Percentiles rank a stretch among this genome's conserved stretches.
phyloP scores from a whole-genome alignment of 2,888 invertebrate species.

The Xestia xanthographa region DNA sequence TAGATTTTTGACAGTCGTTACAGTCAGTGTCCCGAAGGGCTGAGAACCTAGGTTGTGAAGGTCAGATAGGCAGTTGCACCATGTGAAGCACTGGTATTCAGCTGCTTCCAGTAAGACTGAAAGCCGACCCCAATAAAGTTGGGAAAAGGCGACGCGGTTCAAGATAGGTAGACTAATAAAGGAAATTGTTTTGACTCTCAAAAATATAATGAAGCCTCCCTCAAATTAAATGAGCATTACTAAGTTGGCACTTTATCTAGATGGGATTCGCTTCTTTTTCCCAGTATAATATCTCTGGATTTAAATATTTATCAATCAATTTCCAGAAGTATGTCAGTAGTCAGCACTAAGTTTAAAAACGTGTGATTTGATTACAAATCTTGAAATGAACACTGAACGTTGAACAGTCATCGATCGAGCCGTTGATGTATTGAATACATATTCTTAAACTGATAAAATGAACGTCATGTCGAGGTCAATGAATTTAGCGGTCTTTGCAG shows the following conservation, averaged over 20 bases:
- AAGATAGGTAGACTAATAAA: neutral
- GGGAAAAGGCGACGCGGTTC: neutral
- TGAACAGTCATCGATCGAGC: conserved; percentile 45
- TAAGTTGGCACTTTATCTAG: neutral
- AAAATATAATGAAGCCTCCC: neutral
- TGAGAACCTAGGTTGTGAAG: no score
- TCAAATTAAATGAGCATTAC: conserved; percentile 9
- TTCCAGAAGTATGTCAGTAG: conserved; percentile 39
- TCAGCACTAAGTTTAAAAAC: conserved; percentile 21
- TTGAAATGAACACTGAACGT: conserved; percentile 39
- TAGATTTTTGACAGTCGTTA: no score
- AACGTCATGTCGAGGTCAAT: conserved; percentile 59
- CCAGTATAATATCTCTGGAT: conserved; percentile 13
- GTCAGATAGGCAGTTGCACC: no score
- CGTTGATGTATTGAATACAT: conserved; percentile 57
- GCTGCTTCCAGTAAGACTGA: no score
- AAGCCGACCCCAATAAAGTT: no score
- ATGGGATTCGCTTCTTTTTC: neutral
- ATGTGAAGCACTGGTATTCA: no score
- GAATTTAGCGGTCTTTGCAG: conserved; percentile 60
- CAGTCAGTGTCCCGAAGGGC: no score
- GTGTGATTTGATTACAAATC: conserved; percentile 59
- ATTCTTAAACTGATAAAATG: conserved; percentile 60
- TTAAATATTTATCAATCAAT: conserved; percentile 52
- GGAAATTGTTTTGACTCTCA: neutral